Base-by-base conservation (phyloP, 2,113 vertebrate genomes). In the Rhinichthys klamathensis region DNA sequence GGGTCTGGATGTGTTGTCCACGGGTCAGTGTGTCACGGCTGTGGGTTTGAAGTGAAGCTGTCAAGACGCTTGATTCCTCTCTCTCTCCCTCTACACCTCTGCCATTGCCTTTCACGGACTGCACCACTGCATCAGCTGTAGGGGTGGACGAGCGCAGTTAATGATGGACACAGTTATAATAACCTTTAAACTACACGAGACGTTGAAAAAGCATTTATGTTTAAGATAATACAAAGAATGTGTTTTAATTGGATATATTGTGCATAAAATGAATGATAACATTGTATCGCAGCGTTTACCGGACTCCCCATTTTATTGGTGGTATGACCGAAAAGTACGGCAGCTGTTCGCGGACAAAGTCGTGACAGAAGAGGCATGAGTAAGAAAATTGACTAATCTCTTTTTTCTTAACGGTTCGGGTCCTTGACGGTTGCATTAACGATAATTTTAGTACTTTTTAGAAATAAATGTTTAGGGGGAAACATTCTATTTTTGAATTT, bases 11-110 rank as follows among this genome's bases (percentile, higher is more conserved):
- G 63, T 88, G 90, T 90, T 85, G 92, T 95, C 94, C 94, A 92
- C 88, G 87, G 87, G 85, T 82, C 74, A 85, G 44, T 60, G 80
- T 91, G 91, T 90, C 89, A 91, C 90, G 84, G 90, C 21, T 91
- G 88, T 90, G 90, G 84, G 77, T 82, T 88, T 92, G 92, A 86
- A 95, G 93, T 54, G 44, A 58, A 93, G 90, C 93, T 95, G 94
- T 95, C 94, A 95, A 91, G 91, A 92, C 73, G 91, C 89, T 92
- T 90, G 93, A 91, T 92, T 91, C 89, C 91, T 92, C 92, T 93
- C 92, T 93, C 92, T 93, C 93, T 91, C 81, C 32, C 49, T 41
- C 81, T 89, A 94, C 92, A 92, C 92, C 90, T 93, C 93, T 92
- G 89, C 89, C 92, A 92, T 91, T 93, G 89, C 83, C 74, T 87